Evolutionary conservation across 2,797 vertebrate genomes (phyloP).

Genomic region (Spea hammondii): DNA sequence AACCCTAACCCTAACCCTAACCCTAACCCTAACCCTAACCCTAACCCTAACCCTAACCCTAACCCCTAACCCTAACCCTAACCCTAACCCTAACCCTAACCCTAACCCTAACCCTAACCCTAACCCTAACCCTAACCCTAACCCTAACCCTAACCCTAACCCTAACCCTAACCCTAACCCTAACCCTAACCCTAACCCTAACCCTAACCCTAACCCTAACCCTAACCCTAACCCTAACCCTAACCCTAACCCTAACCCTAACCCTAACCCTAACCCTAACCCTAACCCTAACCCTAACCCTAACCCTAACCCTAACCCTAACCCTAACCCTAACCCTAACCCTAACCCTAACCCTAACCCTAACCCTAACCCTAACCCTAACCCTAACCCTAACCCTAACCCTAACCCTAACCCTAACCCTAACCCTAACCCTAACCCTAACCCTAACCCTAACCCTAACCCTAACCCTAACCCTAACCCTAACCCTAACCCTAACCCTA

Average conservation of each 20-base stretch:
- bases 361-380: slow-evolving; percentile 36
- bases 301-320: slow-evolving; percentile 2
- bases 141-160: slow-evolving; percentile 15
- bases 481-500: slow-evolving; percentile 26
- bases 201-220: background rate
- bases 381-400: slow-evolving; percentile 40
- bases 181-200: background rate
- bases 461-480: slow-evolving; percentile 31
- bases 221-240: background rate
- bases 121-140: background rate
- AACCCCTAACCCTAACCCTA: too few relatives aligned
- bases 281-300: slow-evolving; percentile 7
- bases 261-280: background rate
- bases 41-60: too few relatives aligned
- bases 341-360: slow-evolving; percentile 39
- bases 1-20: rapidly evolving
- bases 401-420: slow-evolving; percentile 34
- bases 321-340: background rate
- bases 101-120: background rate
- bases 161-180: background rate
- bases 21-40: background rate
- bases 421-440: slow-evolving; percentile 47
- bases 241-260: background rate
- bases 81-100: background rate
- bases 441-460: background rate